Conservation (phyloP, 2,797 vertebrate species). For the Cephalopachus bancanus region DNA sequence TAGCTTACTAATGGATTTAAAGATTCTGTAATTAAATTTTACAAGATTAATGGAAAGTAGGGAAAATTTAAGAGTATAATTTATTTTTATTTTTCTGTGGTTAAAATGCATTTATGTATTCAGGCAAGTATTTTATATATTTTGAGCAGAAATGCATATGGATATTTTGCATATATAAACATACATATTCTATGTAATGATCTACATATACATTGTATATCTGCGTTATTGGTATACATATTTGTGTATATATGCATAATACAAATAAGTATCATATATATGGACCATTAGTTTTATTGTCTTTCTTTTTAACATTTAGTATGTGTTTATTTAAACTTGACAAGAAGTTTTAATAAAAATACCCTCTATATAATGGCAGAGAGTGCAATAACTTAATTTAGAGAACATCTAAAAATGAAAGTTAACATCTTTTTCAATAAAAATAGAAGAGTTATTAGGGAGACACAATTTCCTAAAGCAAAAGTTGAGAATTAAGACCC, state of each 20-base stretch:
- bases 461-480: slow-evolving; percentile 50
- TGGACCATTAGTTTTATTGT: neutral
- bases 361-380: neutral
- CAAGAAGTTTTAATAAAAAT: neutral
- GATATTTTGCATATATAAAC: neutral
- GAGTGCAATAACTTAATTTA: neutral
- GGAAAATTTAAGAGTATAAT: neutral
- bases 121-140: neutral
- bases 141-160: neutral
- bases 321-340: neutral
- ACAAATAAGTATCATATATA: neutral
- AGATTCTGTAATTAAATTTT: neutral
- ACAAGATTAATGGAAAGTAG: neutral
- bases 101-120: neutral
- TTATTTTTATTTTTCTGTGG: neutral
- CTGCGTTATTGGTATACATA: neutral
- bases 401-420: slow-evolving; percentile 8
- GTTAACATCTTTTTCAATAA: neutral
- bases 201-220: neutral
- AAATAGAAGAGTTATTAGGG: slow-evolving; percentile 2
- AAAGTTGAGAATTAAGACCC: slow-evolving; percentile 9
- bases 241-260: neutral
- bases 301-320: neutral
- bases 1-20: too few relatives aligned
- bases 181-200: neutral